These are phyloP conservation scores for Deroptyus accipitrinus DNA, from an alignment of 2,113 vertebrate genomes.

Conservation along the genomic window DNA sequence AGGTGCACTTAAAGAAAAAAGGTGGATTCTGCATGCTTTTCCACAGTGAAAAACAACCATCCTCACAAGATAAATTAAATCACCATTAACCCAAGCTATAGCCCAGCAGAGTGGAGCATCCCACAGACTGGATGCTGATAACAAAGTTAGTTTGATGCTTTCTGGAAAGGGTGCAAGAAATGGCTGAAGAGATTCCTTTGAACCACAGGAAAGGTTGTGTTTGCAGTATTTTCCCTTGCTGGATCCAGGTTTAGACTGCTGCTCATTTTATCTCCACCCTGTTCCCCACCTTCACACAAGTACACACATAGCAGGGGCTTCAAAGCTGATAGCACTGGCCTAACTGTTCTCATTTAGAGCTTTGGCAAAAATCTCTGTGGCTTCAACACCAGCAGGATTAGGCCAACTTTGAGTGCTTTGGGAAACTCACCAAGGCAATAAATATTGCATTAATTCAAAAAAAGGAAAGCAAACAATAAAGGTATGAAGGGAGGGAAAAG, in stretches of 20 bases:
- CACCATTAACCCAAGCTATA: neutral
- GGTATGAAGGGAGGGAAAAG: neutral
- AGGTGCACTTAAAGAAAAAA: neutral
- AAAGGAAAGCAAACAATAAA: neutral
- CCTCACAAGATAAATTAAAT: neutral
- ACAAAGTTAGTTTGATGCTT: neutral
- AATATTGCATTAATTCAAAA: neutral
- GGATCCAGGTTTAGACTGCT: conserved; percentile 36
- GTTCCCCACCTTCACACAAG: conserved; percentile 30
- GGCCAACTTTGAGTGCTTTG: conserved; percentile 15
- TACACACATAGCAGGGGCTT: conserved; percentile 38
- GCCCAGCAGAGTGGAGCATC: neutral
- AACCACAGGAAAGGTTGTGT: conserved; percentile 12
- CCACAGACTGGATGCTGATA: neutral
- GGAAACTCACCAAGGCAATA: conserved; percentile 34
- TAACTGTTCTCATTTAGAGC: conserved; percentile 23
- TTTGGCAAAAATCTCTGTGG: conserved; percentile 47
- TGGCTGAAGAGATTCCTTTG: neutral
- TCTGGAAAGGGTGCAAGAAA: neutral
- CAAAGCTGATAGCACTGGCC: conserved; percentile 34
- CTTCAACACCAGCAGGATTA: conserved; percentile 44
- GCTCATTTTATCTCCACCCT: conserved; percentile 25
- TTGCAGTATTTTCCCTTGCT: conserved; percentile 9
- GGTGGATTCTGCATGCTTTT: neutral
- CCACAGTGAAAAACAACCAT: neutral